These are phyloP conservation scores for Drosophila equinoxialis DNA, from an alignment of 1,140 invertebrate species.

Conservation along the genomic window DNA sequence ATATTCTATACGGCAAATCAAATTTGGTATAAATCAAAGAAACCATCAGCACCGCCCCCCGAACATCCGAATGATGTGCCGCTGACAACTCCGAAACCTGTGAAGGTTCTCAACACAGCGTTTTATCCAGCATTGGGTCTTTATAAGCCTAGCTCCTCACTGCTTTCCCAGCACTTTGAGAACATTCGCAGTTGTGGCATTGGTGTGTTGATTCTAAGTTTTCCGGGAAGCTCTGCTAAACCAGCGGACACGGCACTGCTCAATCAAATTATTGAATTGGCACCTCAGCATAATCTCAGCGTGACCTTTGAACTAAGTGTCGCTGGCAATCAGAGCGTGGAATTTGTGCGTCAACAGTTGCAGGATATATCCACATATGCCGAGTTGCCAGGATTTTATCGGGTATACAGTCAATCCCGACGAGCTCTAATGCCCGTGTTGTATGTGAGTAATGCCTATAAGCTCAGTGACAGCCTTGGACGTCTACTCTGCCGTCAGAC, in stretches of 20 bases:
- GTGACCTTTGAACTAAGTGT: slow-evolving; percentile 78
- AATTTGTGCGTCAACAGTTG: slow-evolving; percentile 72
- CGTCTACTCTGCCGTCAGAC: slow-evolving; percentile 83
- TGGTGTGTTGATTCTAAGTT: slow-evolving; percentile 73
- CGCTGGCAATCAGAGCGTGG: slow-evolving; percentile 68
- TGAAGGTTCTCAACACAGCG: slow-evolving; percentile 70
- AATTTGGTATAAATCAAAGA: slow-evolving; percentile 80
- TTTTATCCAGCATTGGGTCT: slow-evolving; percentile 78
- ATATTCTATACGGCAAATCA: slow-evolving; percentile 76
- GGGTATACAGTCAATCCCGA: slow-evolving; percentile 82
- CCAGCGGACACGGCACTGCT: slow-evolving; percentile 56
- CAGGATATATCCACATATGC: slow-evolving; percentile 51
- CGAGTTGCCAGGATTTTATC: slow-evolving; percentile 84
- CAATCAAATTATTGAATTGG: slow-evolving; percentile 67
- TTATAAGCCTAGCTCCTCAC: slow-evolving; percentile 70
- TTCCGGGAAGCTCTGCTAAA: slow-evolving; percentile 36
- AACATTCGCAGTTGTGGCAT: slow-evolving; percentile 78
- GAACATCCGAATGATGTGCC: slow-evolving; percentile 69
- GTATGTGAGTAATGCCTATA: slow-evolving; percentile 86
- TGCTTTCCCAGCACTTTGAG: slow-evolving; percentile 75
- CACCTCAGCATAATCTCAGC: slow-evolving; percentile 73
- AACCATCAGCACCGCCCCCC: slow-evolving; percentile 46
- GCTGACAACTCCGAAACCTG: slow-evolving; percentile 53
- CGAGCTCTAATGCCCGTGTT: slow-evolving; percentile 84
- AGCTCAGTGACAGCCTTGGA: slow-evolving; percentile 84